phyloP scores from a whole-genome alignment of 2,113 vertebrate species.

The Taurulus bubalis region DNA sequence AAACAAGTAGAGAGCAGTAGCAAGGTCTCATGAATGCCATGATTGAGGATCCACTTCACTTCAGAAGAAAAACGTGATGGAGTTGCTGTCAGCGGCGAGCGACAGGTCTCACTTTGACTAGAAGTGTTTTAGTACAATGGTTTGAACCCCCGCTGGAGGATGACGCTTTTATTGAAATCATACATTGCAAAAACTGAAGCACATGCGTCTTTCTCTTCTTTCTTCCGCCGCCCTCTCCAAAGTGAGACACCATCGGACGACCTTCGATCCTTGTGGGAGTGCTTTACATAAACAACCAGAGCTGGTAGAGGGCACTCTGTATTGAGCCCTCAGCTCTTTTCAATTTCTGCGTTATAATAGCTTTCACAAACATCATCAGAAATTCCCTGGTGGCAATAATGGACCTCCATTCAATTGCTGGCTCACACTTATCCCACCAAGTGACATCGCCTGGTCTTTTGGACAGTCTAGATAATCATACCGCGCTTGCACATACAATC shows the following conservation, averaged over 20 bases:
- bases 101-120: conserved; percentile 17
- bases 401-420: conserved; percentile 64
- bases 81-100: conserved; percentile 7
- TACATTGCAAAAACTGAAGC: conserved; percentile 33
- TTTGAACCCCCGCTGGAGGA: neutral
- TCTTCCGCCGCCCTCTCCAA: conserved; percentile 1
- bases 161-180: conserved; percentile 8
- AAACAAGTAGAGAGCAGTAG: neutral
- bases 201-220: neutral
- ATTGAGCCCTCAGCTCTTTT: conserved; percentile 70
- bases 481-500: conserved; percentile 57
- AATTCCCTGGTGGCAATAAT: conserved; percentile 72
- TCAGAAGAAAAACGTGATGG: neutral
- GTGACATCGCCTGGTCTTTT: conserved; percentile 58
- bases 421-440: conserved; percentile 57
- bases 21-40: neutral
- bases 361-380: conserved; percentile 79
- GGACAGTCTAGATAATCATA: conserved; percentile 65
- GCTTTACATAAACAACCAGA: conserved; percentile 61
- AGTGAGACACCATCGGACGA: conserved; percentile 25
- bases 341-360: conserved; percentile 71
- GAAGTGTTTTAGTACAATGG: conserved; percentile 8
- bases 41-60: conserved; percentile 21
- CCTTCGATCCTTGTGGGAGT: conserved; percentile 42
- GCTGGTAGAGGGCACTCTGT: conserved; percentile 46